A percentile compares a stretch with the other conserved stretches of the same genome.
These are phyloP conservation scores for Prunella fulvescens DNA, from an alignment of 2,113 vertebrate species.

Conservation along the genomic window DNA sequence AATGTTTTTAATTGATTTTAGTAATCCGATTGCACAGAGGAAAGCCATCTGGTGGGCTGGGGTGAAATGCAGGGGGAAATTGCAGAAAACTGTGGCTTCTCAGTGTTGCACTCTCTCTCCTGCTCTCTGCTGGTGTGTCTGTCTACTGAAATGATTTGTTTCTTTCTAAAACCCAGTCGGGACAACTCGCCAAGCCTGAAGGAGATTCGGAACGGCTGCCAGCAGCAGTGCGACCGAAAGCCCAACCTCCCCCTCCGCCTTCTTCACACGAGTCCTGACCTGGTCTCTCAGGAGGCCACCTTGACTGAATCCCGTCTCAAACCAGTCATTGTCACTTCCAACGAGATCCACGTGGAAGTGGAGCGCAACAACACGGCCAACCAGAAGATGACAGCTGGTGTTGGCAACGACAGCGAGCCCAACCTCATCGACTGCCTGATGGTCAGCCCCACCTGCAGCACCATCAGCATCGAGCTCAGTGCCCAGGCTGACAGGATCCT, in stretches of 20 bases:
- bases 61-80: background rate
- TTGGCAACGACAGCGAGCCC: conserved; percentile 89
- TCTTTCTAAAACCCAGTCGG: conserved; percentile 72
- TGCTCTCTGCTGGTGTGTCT: background rate
- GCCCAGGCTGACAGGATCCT: conserved; percentile 93
- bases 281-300: conserved; percentile 81
- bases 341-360: conserved; percentile 94
- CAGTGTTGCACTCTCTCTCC: background rate
- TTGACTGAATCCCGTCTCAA: conserved; percentile 78
- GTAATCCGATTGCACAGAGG: background rate
- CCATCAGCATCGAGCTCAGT: conserved; percentile 95
- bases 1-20: conserved; percentile 22
- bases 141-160: background rate
- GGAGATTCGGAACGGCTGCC: conserved; percentile 96
- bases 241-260: conserved; percentile 93
- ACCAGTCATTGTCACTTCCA: conserved; percentile 90
- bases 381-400: conserved; percentile 84
- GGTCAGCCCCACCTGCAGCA: conserved; percentile 93
- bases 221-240: conserved; percentile 94
- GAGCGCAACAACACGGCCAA: conserved; percentile 91
- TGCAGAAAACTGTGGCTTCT: background rate
- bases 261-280: conserved; percentile 82
- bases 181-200: conserved; percentile 99
- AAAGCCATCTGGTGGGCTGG: background rate
- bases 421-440: conserved; percentile 98